A percentile compares a stretch with the other conserved stretches of the same genome.
phyloP scores from a whole-genome alignment of 2,888 invertebrate genomes.

The Amblyjoppa fuscipennis region DNA sequence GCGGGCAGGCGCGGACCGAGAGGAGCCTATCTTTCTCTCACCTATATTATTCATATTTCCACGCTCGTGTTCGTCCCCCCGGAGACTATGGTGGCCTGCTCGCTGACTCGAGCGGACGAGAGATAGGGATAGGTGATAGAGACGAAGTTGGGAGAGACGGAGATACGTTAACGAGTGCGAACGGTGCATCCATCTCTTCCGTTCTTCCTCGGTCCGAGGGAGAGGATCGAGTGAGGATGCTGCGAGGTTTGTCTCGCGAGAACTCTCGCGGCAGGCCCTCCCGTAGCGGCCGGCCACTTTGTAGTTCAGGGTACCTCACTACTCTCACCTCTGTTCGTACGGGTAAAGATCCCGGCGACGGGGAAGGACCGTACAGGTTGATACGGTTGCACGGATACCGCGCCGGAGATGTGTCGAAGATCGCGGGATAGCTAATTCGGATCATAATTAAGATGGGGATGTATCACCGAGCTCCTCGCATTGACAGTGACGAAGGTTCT shows the following conservation, averaged over 20 bases:
- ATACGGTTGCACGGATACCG: constrained; percentile 9
- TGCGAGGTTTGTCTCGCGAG: constrained; percentile 20
- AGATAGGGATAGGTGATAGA: neutral
- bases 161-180: constrained; percentile 7
- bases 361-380: constrained; percentile 11
- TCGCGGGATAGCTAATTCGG: constrained; percentile 15
- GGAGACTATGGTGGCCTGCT: constrained; percentile 62
- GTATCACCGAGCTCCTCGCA: neutral
- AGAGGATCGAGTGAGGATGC: neutral
- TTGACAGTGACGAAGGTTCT: constrained; percentile 9
- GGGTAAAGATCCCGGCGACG: constrained; percentile 7
- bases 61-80: constrained; percentile 73
- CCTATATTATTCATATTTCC: constrained; percentile 83
- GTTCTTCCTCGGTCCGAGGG: neutral
- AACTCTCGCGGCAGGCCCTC: constrained; percentile 21
- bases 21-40: constrained; percentile 54
- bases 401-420: constrained; percentile 8
- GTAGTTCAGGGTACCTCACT: constrained; percentile 4
- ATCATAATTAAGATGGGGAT: neutral
- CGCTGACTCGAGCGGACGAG: constrained; percentile 18
- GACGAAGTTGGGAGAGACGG: neutral
- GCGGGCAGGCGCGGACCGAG: constrained; percentile 37
- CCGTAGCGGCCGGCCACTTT: constrained; percentile 37
- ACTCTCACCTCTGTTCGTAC: neutral
- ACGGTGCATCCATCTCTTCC: constrained; percentile 26